Base-by-base conservation (phyloP, 2,113 vertebrate species). In the Narcine bancroftii region DNA sequence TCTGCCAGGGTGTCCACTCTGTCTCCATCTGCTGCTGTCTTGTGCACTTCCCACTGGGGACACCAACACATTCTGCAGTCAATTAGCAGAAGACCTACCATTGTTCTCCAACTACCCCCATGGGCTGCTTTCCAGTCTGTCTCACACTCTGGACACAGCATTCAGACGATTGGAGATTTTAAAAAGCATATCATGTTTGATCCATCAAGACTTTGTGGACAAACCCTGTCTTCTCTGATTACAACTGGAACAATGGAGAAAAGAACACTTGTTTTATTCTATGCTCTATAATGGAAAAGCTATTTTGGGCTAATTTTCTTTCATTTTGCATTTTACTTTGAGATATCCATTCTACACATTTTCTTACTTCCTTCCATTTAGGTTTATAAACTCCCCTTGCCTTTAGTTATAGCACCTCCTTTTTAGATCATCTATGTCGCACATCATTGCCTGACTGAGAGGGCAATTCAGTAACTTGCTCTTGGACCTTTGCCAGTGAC, bases 1-100 rank as follows among this genome's bases (percentile, higher is more conserved):
- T 96, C 95, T 95, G 95, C 95, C 92, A 92, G 1, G 72, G 95
- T 95, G 97, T 97, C 97, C 95, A 92, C 95, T 96, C 96, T 93
- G 95, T 94, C 95, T 98, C 98, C 98, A 98, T 99, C 98, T 99
- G 98, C 97, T 94, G 93, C 96, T 94, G 97, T 96, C 96, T 95
- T 95, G 93, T 94, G 94, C 92, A 92, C 93, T 96, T 97, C 98
- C 98, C 98, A 96, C 93, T 95, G 97, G 97, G 97, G 94, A 95
- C 93, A 95, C 95, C 93, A 96, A 97, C 97, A 99, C 98, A 98
- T 99, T 99, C 98, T 98, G 97, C 98, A 99, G 98, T 99, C 98
- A 98, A 99, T 99, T 99, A 99, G 98, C 97, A 97, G 98, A 98
- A 98, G 97, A 98, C 96, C 96, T 94, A 96, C 97, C 97, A 98